Evolutionary conservation across 2,888 invertebrate genomes (phyloP).

Genomic region (Teinopalpus imperialis): DNA sequence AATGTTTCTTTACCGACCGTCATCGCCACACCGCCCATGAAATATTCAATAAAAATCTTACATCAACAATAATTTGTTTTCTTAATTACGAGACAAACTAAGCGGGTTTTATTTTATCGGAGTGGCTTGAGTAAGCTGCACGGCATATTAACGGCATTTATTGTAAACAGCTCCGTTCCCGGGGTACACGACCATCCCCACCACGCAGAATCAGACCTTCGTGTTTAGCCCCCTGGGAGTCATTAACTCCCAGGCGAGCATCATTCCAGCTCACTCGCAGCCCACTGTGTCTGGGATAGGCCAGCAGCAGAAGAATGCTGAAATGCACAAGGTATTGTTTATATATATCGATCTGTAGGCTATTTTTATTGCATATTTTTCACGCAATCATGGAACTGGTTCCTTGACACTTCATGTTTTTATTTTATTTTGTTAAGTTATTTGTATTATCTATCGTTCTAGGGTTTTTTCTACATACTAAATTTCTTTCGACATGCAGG

Average conservation of each 20-base stretch:
- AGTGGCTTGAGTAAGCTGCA: neutral
- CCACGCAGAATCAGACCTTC: slow-evolving; percentile 89
- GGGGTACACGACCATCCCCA: slow-evolving; percentile 89
- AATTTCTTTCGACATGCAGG: too few relatives aligned
- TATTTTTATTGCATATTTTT: too few relatives aligned
- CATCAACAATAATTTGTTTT: too few relatives aligned
- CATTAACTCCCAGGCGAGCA: slow-evolving; percentile 86
- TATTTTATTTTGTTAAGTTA: too few relatives aligned
- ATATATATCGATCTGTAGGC: too few relatives aligned
- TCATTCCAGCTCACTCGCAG: slow-evolving; percentile 83
- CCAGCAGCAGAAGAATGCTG: slow-evolving; percentile 82
- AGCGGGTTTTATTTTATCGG: slow-evolving; percentile 2
- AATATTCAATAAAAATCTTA: too few relatives aligned
- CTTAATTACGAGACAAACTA: neutral
- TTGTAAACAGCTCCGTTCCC: slow-evolving; percentile 81
- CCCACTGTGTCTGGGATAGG: slow-evolving; percentile 69
- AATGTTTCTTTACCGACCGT: too few relatives aligned
- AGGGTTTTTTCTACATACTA: too few relatives aligned
- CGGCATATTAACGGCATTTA: neutral
- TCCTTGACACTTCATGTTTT: too few relatives aligned
- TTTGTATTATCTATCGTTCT: too few relatives aligned
- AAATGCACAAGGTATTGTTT: slow-evolving; percentile 89
- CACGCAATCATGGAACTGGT: too few relatives aligned
- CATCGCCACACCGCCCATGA: too few relatives aligned
- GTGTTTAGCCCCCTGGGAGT: slow-evolving; percentile 88